Conservation (phyloP, 2,888 invertebrate species). For the Athetis lepigone region DNA sequence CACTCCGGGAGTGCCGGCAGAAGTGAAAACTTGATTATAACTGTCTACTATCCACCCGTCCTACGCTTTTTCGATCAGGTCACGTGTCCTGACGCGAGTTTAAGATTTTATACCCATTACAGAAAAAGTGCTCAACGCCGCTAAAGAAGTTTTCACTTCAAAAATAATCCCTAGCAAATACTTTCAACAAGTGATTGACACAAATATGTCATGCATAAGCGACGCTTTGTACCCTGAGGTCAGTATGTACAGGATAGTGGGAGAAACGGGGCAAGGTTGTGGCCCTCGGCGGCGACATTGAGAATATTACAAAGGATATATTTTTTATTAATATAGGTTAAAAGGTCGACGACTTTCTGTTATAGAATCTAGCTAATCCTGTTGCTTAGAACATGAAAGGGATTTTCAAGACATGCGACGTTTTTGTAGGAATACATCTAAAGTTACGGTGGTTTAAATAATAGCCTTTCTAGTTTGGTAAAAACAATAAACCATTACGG, state of each 20-base stretch:
- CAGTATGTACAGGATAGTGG: constrained; percentile 12
- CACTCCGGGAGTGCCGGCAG: too few species aligned
- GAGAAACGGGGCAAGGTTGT: constrained; percentile 28
- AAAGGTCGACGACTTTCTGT: background rate
- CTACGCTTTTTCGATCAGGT: too few species aligned
- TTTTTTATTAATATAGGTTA: background rate
- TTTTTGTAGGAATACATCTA: background rate
- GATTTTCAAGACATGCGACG: background rate
- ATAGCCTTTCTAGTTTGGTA: constrained; percentile 8
- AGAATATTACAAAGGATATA: background rate
- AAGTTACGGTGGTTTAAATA: background rate
- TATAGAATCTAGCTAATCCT: background rate
- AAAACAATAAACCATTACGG: constrained; percentile 3
- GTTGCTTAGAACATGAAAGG: background rate
- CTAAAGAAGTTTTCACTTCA: too few species aligned
- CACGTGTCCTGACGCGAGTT: too few species aligned
- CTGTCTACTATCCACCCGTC: too few species aligned
- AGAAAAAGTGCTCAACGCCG: too few species aligned
- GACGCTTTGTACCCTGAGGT: constrained; percentile 6
- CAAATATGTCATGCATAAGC: background rate
- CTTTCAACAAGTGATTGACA: background rate
- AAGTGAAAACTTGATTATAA: too few species aligned
- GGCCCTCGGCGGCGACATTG: constrained; percentile 2
- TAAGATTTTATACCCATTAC: too few species aligned
- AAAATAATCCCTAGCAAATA: too few species aligned